These are phyloP conservation scores for Syngnathus scovelli DNA, from an alignment of 2,113 vertebrate species.

Conservation along the genomic window DNA sequence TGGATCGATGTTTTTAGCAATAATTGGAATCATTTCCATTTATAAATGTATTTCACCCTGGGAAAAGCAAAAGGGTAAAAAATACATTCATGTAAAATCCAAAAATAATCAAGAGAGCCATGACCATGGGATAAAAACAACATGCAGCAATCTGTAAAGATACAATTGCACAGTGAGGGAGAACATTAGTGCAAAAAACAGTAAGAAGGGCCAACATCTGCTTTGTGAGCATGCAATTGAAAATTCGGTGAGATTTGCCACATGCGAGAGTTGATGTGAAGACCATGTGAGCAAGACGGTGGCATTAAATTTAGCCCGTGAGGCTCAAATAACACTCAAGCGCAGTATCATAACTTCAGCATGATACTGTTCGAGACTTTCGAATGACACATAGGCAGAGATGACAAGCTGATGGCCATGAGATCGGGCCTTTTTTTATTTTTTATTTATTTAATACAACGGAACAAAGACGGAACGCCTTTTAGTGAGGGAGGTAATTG, in stretches of 20 bases:
- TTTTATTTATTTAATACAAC: background rate
- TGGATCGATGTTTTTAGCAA: conserved; percentile 87
- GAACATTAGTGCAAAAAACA: conserved; percentile 47
- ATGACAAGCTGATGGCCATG: conserved; percentile 25
- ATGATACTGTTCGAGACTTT: conserved; percentile 7
- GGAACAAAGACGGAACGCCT: conserved; percentile 5
- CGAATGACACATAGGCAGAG: conserved; percentile 28
- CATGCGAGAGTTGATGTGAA: conserved; percentile 79
- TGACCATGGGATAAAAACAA: conserved; percentile 60
- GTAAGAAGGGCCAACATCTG: conserved; percentile 64
- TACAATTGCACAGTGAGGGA: conserved; percentile 64
- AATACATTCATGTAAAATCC: conserved; percentile 84
- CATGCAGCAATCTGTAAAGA: conserved; percentile 79
- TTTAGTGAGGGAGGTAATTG: conserved; percentile 1
- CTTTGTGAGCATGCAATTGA: conserved; percentile 69
- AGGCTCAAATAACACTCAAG: conserved; percentile 19
- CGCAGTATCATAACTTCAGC: conserved; percentile 32
- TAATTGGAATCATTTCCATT: conserved; percentile 63
- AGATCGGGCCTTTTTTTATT: background rate
- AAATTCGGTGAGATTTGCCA: conserved; percentile 35
- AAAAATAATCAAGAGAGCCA: conserved; percentile 45
- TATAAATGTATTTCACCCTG: conserved; percentile 84
- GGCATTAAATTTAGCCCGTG: conserved; percentile 45
- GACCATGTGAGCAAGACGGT: conserved; percentile 30
- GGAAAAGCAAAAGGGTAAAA: conserved; percentile 79